Percentiles rank a stretch among this genome's conserved stretches.
Conservation (phyloP, 2,797 vertebrate genomes). For the Pelobates cultripes region DNA sequence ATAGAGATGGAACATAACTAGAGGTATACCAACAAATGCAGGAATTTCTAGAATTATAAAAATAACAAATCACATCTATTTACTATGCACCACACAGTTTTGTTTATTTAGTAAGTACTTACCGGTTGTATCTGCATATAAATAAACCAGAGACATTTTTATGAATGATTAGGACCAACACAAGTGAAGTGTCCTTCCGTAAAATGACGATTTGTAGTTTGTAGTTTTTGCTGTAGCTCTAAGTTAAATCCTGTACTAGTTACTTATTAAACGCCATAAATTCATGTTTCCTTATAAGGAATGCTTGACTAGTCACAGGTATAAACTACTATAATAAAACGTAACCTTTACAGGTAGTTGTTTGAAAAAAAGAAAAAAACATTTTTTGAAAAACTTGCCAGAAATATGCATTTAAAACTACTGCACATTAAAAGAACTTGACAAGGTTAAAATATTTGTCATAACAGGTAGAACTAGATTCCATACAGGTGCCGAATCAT, state of each 20-base stretch:
- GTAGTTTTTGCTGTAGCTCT: background rate
- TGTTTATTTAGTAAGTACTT: constrained; percentile 1
- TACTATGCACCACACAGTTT: too few species aligned
- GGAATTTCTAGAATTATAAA: too few species aligned
- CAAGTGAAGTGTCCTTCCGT: too few species aligned
- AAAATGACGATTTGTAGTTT: background rate
- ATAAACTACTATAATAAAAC: too few species aligned
- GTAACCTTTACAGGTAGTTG: too few species aligned
- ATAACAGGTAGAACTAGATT: background rate
- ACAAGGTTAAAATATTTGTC: background rate
- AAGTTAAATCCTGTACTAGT: background rate
- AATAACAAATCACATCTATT: too few species aligned
- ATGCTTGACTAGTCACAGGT: background rate
- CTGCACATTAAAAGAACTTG: background rate
- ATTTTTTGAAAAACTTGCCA: too few species aligned
- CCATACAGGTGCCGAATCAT: background rate
- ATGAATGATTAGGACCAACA: too few species aligned
- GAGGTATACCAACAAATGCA: too few species aligned
- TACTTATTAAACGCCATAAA: constrained; percentile 19
- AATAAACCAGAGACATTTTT: constrained; percentile 19
- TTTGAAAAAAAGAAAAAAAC: too few species aligned
- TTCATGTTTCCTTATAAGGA: constrained; percentile 14
- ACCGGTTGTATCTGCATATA: background rate
- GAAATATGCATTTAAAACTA: background rate
- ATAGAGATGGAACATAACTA: too few species aligned